Base-by-base conservation (phyloP, 1,140 invertebrate genomes). In the Sinella curviseta region DNA sequence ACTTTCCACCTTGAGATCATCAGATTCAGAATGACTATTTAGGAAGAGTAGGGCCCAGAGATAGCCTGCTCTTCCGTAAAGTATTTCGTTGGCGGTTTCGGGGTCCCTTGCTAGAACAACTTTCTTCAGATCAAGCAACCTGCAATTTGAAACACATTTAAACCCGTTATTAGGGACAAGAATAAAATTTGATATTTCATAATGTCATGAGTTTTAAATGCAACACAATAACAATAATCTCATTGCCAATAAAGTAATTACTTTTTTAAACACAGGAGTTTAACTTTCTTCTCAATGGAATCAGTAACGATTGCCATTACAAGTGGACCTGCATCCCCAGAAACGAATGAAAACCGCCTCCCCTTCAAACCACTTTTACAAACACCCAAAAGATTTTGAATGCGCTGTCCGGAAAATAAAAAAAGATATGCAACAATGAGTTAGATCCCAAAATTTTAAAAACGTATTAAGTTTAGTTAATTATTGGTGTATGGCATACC, bases 31-130 rank as follows among this genome's bases (percentile, higher is more conserved):
- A 20, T 60, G 30, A 78, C 75, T 36, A 80, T 92, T 92, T 1
- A 94, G 87, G 87, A 92, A 93, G 0, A 95, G 85, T 24, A 95
- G 86, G 55, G 93, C 87, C 88, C 90, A 95, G n/a, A 97, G 86
- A 87, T 94, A 96, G 31, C 95, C 95, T 85, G 89, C 90, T 85
- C 94, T 89, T 26, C 95, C 95, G 89, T 94, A 96, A 8, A 97
- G 86, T 35, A 95, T 85, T 88, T 97, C 95, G 90, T 96, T 93
- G 0, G 93, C 91, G 36, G 93, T 85, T 77, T 89, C 87, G 54
- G 85, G 86, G 77, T 85, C 82, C 67, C 85, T 81, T 57, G 89
- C 86, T 82, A 90, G 84, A 80, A 91, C 86, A 82, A 89, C 84
- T 79, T 88, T 86, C 77, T 87, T 86, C 20, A 92, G 83, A 48